Evolutionary conservation across 2,888 invertebrate genomes (phyloP), one percentile per base, ranked within the genome.

Genomic region (Fragum whitleyi): DNA sequence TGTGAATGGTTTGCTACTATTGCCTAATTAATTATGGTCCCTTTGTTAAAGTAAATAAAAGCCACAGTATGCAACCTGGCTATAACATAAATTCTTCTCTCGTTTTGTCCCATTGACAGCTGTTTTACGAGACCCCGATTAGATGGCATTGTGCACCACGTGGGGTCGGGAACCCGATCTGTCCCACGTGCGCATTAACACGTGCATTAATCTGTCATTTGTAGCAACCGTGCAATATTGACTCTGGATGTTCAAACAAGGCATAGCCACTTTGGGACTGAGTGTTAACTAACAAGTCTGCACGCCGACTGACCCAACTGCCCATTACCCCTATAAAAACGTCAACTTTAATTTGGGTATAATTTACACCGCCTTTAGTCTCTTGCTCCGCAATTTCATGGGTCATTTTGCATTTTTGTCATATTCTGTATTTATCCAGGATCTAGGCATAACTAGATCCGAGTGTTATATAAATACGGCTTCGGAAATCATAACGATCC

Each of bases 201-300:
- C 65, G 65, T 65, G 42, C 42, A 36, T 65, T 65, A 65, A 65
- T 42, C 39, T 26, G 65, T 65, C 65, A 65, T n/a, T 21, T 23
- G 47, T 42, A 65, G 65, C 65, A 39, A 65, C 65, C 65, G 65
- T 65, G 65, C 65, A 61, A 32, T 61, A 61, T 61, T 61, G 61
- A 19, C n/a, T 1, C 29, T 29, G 61, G 29, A n/a, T n/a, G 61
- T 61, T 65, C 65, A 65, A 65, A 65, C 65, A 65, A 65, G 65
- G 9, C 5, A 65, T 42, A 6, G 65, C 42, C 65, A 42, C 42
- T 65, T 65, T 21, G 65, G 65, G 65, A 65, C 21, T 65, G 7
- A 26, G 59, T n/a, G 32, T 61, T 28, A 61, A 61, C 61, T 61
- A 61, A 61, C 61, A 61, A n/a, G 32, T 61, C 32, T 61, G 29